Base-by-base conservation (phyloP, 2,888 invertebrate species). In the Catocala fraxini region DNA sequence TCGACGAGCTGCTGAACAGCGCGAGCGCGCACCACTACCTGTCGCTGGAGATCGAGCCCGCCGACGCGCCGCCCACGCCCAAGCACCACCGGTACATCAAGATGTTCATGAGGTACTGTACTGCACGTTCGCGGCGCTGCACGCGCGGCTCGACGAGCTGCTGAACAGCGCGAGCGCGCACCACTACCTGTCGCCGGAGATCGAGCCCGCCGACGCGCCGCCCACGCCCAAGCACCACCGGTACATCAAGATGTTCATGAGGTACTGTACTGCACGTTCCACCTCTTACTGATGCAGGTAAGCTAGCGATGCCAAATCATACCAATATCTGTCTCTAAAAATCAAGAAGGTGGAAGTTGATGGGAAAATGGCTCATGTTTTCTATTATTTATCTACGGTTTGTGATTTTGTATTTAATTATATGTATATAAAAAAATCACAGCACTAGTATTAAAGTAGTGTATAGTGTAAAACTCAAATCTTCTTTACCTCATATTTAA, bases 71-170 rank as follows among this genome's bases (percentile, higher is more conserved):
- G 39, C 72, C 77, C 43, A 72, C 77, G 35, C 73, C 76, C 9
- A 70, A 70, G 35, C 68, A 73, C 10, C 68, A 70, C 41, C 69
- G 72, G 61, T 86, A 88, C 75, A 63, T 90, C 56, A 79, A 76
- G 54, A 85, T 88, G 79, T 72, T 90, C 10, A 77, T 87, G 60
- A 81, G 85, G 90, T 91, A 54, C 25, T 56, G 60, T 34, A n/a
- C 12, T n/a, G n/a, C n/a, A 95, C 95, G 13, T 98, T 98, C 88
- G 86, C 91, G 0, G 95, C 96, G 71, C 93, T 98, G 45, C 90
- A 90, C 72, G 70, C 61, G 47, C 73, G 74, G 5, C 80, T 94
- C 2, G 94, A 94, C 85, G 87, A 84, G 64, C 80, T 93, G 68
- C 80, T 94, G 41, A 79, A 87, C 69, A 70, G 79, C 69, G 88